These are phyloP conservation scores for Paracentrotus lividus DNA, from an alignment of 53 echinoderm and acorn worm genomes.

Conservation along the genomic window DNA sequence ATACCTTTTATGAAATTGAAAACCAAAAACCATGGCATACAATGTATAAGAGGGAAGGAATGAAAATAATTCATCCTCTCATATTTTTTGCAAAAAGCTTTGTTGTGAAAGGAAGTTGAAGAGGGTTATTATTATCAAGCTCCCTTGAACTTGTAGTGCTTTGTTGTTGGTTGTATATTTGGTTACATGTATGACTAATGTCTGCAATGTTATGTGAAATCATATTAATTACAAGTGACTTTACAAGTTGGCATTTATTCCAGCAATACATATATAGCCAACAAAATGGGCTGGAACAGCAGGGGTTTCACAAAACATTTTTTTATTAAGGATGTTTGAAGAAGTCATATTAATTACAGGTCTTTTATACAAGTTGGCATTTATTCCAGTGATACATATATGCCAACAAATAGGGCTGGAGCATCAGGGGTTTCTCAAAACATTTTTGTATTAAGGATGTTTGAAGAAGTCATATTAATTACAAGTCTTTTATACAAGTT, in stretches of 20 bases:
- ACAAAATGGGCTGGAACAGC: neutral
- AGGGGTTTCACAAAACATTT: neutral
- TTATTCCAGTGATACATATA: too few relatives aligned
- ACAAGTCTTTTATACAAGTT: neutral
- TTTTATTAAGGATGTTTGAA: neutral
- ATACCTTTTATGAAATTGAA: neutral
- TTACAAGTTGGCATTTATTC: neutral
- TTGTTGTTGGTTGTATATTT: neutral
- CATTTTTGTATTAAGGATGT: neutral
- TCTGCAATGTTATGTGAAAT: neutral
- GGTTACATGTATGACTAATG: neutral
- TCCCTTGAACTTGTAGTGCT: neutral
- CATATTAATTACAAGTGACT: neutral
- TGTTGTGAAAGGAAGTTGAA: neutral
- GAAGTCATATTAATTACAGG: neutral
- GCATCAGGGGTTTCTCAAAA: neutral
- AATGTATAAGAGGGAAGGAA: neutral
- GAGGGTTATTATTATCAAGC: neutral
- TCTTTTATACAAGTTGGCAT: neutral
- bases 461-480: neutral
- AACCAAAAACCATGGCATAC: neutral
- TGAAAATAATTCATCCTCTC: neutral
- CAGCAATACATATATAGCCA: too few relatives aligned
- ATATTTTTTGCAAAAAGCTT: neutral
- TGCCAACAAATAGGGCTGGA: neutral